Conservation (phyloP, 2,113 vertebrate species). For the Hyla sarda region DNA sequence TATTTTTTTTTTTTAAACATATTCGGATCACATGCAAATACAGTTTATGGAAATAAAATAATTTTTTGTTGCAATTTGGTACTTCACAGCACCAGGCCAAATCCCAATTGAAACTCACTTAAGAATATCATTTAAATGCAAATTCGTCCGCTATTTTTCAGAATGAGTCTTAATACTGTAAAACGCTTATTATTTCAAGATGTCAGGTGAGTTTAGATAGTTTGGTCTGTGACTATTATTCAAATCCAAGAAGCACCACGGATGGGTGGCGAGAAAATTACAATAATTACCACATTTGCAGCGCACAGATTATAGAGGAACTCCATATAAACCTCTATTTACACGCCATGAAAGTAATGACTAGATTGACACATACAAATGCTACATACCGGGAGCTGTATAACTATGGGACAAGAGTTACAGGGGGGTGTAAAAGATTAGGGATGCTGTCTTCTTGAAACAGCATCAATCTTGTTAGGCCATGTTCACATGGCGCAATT, state of each 20-base stretch:
- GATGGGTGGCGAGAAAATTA: background rate
- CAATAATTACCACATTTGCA: background rate
- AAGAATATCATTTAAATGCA: conserved; percentile 46
- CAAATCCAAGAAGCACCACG: background rate
- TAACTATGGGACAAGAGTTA: too few relatives aligned
- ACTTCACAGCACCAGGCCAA: conserved; percentile 34
- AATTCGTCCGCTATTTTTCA: conserved; percentile 23
- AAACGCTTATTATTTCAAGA: conserved; percentile 29
- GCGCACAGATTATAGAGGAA: background rate
- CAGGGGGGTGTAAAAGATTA: too few relatives aligned
- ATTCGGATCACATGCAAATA: background rate
- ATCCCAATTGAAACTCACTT: conserved; percentile 36
- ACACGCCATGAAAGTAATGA: too few relatives aligned
- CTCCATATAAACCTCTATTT: too few relatives aligned
- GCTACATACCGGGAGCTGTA: too few relatives aligned
- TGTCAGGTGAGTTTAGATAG: conserved; percentile 18
- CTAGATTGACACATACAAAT: too few relatives aligned
- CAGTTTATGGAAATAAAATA: background rate
- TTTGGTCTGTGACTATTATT: conserved; percentile 13
- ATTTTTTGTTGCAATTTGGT: conserved; percentile 37
- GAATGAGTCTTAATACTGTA: conserved; percentile 16
- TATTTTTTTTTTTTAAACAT: background rate
- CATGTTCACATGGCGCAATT: too few relatives aligned
- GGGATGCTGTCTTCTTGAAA: too few relatives aligned
- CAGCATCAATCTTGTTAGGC: too few relatives aligned